phyloP scores from a whole-genome alignment of 1,140 invertebrate genomes.

The Mercenaria mercenaria region DNA sequence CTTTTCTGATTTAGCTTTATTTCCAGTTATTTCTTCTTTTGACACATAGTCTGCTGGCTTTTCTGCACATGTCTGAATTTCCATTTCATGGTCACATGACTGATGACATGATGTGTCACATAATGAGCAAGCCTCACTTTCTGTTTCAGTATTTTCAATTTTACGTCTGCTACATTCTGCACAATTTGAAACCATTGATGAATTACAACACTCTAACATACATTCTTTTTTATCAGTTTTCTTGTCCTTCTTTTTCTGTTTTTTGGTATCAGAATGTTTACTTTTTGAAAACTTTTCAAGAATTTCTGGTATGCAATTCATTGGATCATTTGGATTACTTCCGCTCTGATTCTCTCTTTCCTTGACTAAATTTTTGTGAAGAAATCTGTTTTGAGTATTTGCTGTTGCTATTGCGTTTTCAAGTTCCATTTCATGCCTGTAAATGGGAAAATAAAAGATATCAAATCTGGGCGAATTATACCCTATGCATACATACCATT shows the following conservation, averaged over 20 bases:
- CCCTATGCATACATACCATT: too few relatives aligned
- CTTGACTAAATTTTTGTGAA: constrained; percentile 64
- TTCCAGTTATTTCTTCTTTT: not conserved
- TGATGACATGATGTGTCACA: constrained; percentile 2
- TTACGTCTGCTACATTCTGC: not conserved
- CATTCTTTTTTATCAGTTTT: constrained; percentile 49
- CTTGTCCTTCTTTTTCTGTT: not conserved
- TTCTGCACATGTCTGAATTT: constrained; percentile 45
- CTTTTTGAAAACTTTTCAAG: constrained; percentile 56
- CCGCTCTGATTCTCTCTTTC: constrained; percentile 16
- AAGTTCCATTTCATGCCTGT: constrained; percentile 79
- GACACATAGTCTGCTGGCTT: constrained; percentile 48
- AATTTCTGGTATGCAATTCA: constrained; percentile 77
- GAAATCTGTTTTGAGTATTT: constrained; percentile 63
- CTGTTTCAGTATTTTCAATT: not conserved
- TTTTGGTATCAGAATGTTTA: not conserved
- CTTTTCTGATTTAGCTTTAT: not conserved
- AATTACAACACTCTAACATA: constrained; percentile 54
- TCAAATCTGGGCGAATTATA: too few relatives aligned
- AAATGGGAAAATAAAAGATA: not conserved
- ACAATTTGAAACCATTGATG: not conserved
- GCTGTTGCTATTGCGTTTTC: constrained; percentile 74
- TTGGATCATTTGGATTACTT: constrained; percentile 70
- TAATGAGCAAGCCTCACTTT: constrained; percentile 13
- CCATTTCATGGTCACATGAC: constrained; percentile 26